phyloP scores from a whole-genome alignment of 1,140 invertebrate species.

The Pissodes strobi region DNA sequence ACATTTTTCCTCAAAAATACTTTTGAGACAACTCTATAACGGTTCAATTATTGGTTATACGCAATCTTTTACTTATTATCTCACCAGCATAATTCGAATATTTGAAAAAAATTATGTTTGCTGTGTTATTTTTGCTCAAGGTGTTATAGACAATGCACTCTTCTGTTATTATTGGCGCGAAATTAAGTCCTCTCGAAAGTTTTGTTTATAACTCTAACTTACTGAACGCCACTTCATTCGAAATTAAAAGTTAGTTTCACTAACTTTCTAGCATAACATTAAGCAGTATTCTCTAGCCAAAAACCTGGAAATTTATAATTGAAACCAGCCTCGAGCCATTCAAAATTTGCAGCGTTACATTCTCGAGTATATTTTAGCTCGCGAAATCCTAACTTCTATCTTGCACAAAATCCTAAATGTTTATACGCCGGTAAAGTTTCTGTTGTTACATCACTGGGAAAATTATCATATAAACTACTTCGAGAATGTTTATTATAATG shows the following conservation, averaged over 20 bases:
- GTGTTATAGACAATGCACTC: too few species aligned
- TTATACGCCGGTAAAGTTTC: slow-evolving; percentile 22
- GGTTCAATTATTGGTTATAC: too few species aligned
- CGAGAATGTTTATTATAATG: slow-evolving; percentile 34
- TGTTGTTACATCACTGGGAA: slow-evolving; percentile 25
- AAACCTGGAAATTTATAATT: slow-evolving; percentile 22
- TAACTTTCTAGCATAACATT: slow-evolving; percentile 8
- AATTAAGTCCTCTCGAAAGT: background rate
- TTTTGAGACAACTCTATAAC: too few species aligned
- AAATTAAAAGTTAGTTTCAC: slow-evolving; percentile 18
- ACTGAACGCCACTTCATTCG: background rate
- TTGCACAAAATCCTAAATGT: slow-evolving; percentile 18
- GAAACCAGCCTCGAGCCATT: slow-evolving; percentile 18
- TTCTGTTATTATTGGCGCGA: too few species aligned
- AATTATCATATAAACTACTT: slow-evolving; percentile 32
- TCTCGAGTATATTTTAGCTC: background rate
- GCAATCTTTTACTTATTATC: too few species aligned
- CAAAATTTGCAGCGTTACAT: slow-evolving; percentile 9
- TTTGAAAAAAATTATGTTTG: too few species aligned
- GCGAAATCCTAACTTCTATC: slow-evolving; percentile 16
- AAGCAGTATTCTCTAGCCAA: background rate
- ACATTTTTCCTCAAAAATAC: too few species aligned
- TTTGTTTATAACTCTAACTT: background rate
- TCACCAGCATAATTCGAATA: background rate
- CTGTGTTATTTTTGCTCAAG: too few species aligned